phyloP scores from a whole-genome alignment of 2,888 invertebrate species.

The Drosophila kanekoi region DNA sequence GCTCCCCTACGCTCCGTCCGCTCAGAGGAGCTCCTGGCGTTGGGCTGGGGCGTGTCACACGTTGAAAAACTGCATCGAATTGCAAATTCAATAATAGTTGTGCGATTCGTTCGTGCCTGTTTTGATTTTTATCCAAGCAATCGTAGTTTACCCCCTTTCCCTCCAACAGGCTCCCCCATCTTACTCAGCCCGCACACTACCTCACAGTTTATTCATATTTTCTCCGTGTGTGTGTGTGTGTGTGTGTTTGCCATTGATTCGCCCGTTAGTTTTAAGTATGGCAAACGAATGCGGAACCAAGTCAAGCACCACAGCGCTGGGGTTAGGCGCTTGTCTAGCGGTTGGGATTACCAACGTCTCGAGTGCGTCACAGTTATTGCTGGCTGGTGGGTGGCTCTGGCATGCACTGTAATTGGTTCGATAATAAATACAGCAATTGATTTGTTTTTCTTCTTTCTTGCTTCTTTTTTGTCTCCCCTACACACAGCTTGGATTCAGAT shows the following conservation, averaged over 20 bases:
- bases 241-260: constrained; percentile 63
- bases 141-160: constrained; percentile 24
- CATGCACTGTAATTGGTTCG: constrained; percentile 69
- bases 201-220: constrained; percentile 69
- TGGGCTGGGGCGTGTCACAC: constrained; percentile 20
- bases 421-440: constrained; percentile 75
- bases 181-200: not conserved
- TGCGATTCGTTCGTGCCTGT: constrained; percentile 35
- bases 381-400: constrained; percentile 17
- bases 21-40: not conserved
- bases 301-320: constrained; percentile 52
- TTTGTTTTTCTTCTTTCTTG: constrained; percentile 50
- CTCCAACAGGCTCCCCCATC: not conserved
- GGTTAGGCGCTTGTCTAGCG: too few species aligned
- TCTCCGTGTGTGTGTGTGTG: not conserved
- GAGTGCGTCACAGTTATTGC: constrained; percentile 44
- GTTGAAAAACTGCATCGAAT: constrained; percentile 45
- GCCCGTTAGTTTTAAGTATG: constrained; percentile 79
- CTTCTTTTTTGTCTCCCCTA: constrained; percentile 1
- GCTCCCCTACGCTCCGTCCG: not conserved
- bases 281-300: constrained; percentile 62
- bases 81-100: constrained; percentile 65
- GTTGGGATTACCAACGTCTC: constrained; percentile 42
- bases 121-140: constrained; percentile 53
- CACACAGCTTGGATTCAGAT: constrained; percentile 15